These are phyloP conservation scores for Tipula unca DNA, from an alignment of 2,888 invertebrate genomes.

Conservation along the genomic window DNA sequence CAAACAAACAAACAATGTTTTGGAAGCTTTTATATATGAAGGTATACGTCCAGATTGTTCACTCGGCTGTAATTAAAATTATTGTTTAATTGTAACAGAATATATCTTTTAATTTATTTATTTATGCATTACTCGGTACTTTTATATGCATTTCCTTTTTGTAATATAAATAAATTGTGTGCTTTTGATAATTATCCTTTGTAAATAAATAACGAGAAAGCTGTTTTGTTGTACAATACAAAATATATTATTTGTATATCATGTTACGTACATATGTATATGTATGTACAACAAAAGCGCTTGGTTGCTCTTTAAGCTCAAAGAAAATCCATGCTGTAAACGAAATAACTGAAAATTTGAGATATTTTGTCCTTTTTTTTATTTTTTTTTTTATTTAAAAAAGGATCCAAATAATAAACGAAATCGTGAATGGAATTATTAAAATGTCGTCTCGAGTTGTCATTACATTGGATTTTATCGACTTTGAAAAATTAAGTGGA, in stretches of 20 bases:
- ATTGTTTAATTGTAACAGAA: neutral
- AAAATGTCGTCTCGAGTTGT: neutral
- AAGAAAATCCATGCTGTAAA: neutral
- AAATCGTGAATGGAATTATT: neutral
- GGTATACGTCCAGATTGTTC: neutral
- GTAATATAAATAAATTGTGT: neutral
- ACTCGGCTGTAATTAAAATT: neutral
- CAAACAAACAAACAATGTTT: no score
- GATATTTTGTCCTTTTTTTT: no score
- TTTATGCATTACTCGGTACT: no score
- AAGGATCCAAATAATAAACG: neutral
- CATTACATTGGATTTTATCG: neutral
- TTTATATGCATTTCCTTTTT: neutral
- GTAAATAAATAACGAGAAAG: neutral
- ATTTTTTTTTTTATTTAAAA: no score
- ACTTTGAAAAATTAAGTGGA: neutral
- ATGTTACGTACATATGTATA: neutral
- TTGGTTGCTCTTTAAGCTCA: neutral
- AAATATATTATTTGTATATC: neutral
- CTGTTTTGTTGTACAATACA: neutral
- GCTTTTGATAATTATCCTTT: neutral
- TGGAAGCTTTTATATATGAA: no score
- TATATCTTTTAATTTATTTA: neutral
- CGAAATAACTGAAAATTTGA: no score
- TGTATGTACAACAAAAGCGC: no score